These are phyloP conservation scores for Lysiphlebus fabarum DNA, from an alignment of 1,140 invertebrate genomes.

Conservation along the genomic window DNA sequence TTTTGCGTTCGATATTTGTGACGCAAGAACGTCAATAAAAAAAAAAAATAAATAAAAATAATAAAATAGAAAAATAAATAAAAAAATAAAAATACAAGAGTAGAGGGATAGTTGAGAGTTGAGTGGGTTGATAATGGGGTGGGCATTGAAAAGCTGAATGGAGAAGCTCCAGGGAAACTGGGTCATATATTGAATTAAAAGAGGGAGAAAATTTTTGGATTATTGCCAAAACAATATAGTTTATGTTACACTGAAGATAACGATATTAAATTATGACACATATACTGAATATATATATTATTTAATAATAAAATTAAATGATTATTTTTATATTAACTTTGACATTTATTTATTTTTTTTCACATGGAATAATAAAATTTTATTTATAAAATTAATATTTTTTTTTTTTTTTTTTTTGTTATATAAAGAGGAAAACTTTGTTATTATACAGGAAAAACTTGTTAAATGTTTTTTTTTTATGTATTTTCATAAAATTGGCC, in stretches of 20 bases:
- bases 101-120: constrained; percentile 1
- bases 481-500: too few relatives aligned
- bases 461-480: too few relatives aligned
- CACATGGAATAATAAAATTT: too few relatives aligned
- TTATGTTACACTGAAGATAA: constrained; percentile 2
- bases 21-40: constrained; percentile 31
- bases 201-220: constrained; percentile 14
- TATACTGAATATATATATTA: too few relatives aligned
- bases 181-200: constrained; percentile 30
- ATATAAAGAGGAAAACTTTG: too few relatives aligned
- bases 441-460: too few relatives aligned
- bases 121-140: constrained; percentile 26
- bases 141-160: constrained; percentile 43
- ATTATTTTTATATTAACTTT: too few relatives aligned
- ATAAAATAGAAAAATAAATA: too few relatives aligned
- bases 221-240: constrained; percentile 25
- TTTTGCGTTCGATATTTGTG: constrained; percentile 39
- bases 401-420: too few relatives aligned
- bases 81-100: constrained; percentile 2
- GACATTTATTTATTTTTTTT: too few relatives aligned
- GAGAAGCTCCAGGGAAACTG: constrained; percentile 33
- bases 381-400: too few relatives aligned
- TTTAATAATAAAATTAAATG: neutral
- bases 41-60: too few relatives aligned
- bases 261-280: constrained; percentile 12